Conservation (phyloP, 2,888 invertebrate genomes). For the Athalia rosae region DNA sequence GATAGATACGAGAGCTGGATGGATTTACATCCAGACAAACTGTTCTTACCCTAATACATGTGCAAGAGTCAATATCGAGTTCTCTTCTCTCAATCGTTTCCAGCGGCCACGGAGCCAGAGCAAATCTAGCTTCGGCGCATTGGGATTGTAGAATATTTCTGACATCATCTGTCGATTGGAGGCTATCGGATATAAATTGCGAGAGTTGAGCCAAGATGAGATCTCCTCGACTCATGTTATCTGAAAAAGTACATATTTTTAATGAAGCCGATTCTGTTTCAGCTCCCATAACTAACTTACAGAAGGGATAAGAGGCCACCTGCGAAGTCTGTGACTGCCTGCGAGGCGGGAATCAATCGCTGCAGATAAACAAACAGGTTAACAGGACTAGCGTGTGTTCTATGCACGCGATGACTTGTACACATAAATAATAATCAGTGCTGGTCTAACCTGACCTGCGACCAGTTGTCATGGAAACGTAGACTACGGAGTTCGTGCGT, state of each 20-base stretch:
- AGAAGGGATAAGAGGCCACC: too few species aligned
- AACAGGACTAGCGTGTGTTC: background rate
- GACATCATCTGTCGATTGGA: conserved; percentile 60
- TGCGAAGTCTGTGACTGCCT: too few species aligned
- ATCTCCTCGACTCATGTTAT: conserved; percentile 5
- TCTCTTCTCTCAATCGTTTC: conserved; percentile 57
- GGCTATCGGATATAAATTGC: conserved; percentile 56
- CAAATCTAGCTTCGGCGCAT: conserved; percentile 66
- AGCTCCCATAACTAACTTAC: too few species aligned
- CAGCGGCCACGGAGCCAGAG: conserved; percentile 64
- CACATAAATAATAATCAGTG: background rate
- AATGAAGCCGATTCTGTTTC: background rate
- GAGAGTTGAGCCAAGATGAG: conserved; percentile 56
- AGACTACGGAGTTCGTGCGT: background rate
- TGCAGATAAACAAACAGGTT: too few species aligned
- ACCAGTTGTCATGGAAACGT: conserved; percentile 34
- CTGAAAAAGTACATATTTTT: background rate
- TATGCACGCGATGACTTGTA: background rate
- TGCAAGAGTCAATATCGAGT: conserved; percentile 59
- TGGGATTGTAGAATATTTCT: conserved; percentile 60
- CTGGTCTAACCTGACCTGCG: background rate
- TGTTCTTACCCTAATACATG: conserved; percentile 63
- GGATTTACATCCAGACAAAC: background rate
- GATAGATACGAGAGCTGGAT: too few species aligned
- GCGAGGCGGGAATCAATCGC: too few species aligned